phyloP scores from a whole-genome alignment of 1,140 invertebrate species.

The Drosophila sp. region DNA sequence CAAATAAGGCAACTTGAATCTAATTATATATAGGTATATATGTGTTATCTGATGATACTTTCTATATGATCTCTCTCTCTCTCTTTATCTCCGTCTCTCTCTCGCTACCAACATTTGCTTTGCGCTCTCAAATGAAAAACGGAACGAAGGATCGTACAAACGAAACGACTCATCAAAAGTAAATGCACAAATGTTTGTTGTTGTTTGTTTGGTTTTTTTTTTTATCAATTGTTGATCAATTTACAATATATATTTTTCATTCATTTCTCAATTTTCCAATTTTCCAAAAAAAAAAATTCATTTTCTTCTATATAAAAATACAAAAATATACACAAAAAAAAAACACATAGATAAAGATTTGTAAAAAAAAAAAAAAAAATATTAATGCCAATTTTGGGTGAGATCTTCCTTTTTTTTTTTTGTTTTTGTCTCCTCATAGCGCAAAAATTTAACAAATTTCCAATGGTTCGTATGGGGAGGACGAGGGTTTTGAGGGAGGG shows the following conservation, averaged over 20 bases:
- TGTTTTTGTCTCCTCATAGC: constrained; percentile 44
- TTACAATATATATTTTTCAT: background rate
- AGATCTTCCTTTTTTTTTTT: constrained; percentile 71
- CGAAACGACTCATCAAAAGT: background rate
- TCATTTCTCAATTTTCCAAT: background rate
- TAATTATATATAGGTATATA: constrained; percentile 55
- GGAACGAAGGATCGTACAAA: background rate
- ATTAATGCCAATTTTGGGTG: constrained; percentile 71
- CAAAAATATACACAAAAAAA: constrained; percentile 20
- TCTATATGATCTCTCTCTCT: constrained; percentile 16
- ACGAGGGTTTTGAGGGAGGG: background rate
- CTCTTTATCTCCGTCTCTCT: constrained; percentile 21
- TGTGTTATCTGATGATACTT: constrained; percentile 19
- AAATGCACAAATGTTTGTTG: constrained; percentile 8
- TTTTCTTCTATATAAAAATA: constrained; percentile 11
- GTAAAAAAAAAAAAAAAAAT: constrained; percentile 2
- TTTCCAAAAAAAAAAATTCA: background rate
- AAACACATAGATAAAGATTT: background rate
- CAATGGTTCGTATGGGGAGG: constrained; percentile 1
- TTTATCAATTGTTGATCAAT: background rate
- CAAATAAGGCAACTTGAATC: constrained; percentile 81
- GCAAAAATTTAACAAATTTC: constrained; percentile 50
- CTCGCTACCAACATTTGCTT: constrained; percentile 34
- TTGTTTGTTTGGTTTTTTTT: background rate
- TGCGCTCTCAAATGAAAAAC: constrained; percentile 29